These are phyloP conservation scores for pig (Sus scrofa) DNA, from an alignment of 2,113 vertebrate genomes.

Conservation along the genomic window DNA sequence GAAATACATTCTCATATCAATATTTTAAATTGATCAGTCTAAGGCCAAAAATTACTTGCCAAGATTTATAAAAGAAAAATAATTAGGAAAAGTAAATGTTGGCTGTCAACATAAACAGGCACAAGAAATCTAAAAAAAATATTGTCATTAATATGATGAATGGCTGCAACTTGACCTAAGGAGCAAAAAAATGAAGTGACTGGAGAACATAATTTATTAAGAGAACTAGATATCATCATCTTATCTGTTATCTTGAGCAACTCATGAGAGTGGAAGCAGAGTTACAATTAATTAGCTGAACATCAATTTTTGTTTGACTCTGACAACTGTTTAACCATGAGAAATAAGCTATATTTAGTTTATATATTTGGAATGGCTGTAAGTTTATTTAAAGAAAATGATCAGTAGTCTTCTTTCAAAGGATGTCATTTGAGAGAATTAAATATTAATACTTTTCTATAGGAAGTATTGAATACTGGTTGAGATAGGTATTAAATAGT, in stretches of 20 bases:
- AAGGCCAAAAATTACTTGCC: conserved; percentile 44
- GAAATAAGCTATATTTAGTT: neutral
- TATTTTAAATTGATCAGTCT: conserved; percentile 56
- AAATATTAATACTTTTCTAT: neutral
- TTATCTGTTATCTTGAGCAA: neutral
- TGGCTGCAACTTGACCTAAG: conserved; percentile 62
- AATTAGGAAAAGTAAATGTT: conserved; percentile 71
- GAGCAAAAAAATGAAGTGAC: conserved; percentile 51
- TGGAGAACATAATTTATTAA: conserved; percentile 44
- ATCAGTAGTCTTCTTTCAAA: neutral
- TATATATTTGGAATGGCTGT: conserved; percentile 36
- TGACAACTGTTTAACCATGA: conserved; percentile 56
- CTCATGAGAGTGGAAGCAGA: neutral
- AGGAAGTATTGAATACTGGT: neutral
- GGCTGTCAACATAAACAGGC: conserved; percentile 56
- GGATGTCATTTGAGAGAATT: neutral
- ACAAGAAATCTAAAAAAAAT: conserved; percentile 43
- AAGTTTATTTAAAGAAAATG: conserved; percentile 9
- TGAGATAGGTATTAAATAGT: neutral
- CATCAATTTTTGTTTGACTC: conserved; percentile 45
- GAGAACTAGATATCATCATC: neutral
- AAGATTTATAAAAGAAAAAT: conserved; percentile 54
- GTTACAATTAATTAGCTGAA: conserved; percentile 5
- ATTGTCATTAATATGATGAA: conserved; percentile 65
- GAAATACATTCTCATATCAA: conserved; percentile 61